A percentile compares a stretch with the other conserved stretches of the same genome.
Evolutionary conservation across 1,140 invertebrate genomes (phyloP).

Genomic region (Trichoplusia ni): DNA sequence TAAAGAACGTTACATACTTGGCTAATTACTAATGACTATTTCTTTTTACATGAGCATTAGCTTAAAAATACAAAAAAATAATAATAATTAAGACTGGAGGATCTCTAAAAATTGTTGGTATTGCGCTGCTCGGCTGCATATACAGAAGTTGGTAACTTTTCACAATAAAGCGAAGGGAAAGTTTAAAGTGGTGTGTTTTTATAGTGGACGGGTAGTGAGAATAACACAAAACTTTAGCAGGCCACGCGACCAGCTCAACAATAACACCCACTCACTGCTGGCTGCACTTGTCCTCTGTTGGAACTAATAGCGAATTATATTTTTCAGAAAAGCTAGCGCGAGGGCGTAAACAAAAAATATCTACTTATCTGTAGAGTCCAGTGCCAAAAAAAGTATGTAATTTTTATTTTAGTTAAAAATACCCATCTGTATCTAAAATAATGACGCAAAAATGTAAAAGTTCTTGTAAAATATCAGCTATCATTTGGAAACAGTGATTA

Average conservation of each 20-base stretch:
- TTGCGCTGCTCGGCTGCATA: conserved; percentile 15
- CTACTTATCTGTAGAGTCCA: no score
- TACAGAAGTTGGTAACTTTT: conserved; percentile 18
- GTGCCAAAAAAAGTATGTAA: no score
- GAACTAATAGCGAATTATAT: conserved; percentile 1
- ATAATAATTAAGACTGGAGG: conserved; percentile 17
- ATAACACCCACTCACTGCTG: background rate
- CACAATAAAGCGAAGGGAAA: conserved; percentile 17
- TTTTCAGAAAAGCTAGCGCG: no score
- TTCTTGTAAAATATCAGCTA: no score
- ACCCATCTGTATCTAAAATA: no score
- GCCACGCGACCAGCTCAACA: background rate
- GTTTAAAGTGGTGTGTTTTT: conserved; percentile 30
- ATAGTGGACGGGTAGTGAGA: conserved; percentile 15
- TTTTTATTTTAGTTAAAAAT: no score
- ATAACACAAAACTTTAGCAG: conserved; percentile 20
- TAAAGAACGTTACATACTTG: no score
- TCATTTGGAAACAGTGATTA: no score
- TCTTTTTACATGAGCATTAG: background rate
- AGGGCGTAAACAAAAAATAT: no score
- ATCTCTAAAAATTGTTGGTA: conserved; percentile 26
- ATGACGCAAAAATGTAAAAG: no score
- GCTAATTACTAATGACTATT: no score
- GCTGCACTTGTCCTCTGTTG: background rate
- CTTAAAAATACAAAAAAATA: conserved; percentile 5